phyloP scores from a whole-genome alignment of 1,140 invertebrate genomes.

The Chelonus insularis region DNA sequence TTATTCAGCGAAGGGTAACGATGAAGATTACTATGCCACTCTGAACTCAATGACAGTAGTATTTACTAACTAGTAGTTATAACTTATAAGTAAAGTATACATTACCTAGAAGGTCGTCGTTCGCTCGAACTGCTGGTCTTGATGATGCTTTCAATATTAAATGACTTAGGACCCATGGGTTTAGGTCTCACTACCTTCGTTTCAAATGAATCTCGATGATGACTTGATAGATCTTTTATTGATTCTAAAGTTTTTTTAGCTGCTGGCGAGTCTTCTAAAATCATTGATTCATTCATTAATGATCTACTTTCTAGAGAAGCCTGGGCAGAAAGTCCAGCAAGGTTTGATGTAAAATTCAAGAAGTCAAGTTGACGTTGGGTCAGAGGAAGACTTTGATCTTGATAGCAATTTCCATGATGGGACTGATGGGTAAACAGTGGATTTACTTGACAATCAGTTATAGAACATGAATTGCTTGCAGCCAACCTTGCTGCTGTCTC shows the following conservation, averaged over 20 bases:
- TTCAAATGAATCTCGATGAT: background rate
- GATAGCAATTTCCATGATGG: conserved; percentile 3
- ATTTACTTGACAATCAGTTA: background rate
- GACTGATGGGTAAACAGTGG: background rate
- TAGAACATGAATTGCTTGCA: background rate
- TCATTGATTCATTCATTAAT: background rate
- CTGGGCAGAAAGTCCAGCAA: background rate
- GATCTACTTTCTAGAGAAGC: too few species aligned
- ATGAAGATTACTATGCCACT: conserved; percentile 2
- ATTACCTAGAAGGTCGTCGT: conserved; percentile 25
- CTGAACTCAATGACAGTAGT: conserved; percentile 3
- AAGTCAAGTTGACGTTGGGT: conserved; percentile 31
- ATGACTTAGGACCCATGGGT: conserved; percentile 18
- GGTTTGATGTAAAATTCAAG: conserved; percentile 23
- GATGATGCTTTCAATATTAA: conserved; percentile 33
- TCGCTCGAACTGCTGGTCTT: conserved; percentile 26
- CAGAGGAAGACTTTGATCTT: conserved; percentile 17
- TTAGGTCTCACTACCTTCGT: background rate
- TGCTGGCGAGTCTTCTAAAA: too few species aligned
- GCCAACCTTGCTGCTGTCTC: conserved; percentile 27
- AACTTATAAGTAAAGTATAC: conserved; percentile 8
- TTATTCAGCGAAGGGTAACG: conserved; percentile 13
- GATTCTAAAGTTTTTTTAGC: too few species aligned
- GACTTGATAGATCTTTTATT: too few species aligned
- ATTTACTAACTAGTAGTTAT: conserved; percentile 20